Conservation (phyloP, 1,140 invertebrate genomes). For the Phthorimaea operculella region DNA sequence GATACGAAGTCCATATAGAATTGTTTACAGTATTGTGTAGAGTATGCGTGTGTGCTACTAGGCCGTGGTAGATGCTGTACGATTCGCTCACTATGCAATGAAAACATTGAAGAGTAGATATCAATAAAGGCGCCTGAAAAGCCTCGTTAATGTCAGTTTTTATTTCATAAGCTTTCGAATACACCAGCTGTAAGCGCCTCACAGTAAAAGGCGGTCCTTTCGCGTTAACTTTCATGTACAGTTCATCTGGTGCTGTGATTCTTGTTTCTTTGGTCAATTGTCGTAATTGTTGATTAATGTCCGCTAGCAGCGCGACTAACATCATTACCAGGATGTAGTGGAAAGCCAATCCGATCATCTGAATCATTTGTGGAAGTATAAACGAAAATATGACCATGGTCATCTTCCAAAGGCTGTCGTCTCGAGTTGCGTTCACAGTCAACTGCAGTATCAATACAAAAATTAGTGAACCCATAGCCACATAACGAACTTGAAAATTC, state of each 20-base stretch:
- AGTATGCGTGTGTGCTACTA: background rate
- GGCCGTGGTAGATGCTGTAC: background rate
- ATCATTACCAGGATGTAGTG: constrained; percentile 36
- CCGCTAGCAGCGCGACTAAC: constrained; percentile 26
- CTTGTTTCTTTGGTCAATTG: constrained; percentile 11
- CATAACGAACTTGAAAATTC: too few species aligned
- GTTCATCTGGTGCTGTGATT: too few species aligned
- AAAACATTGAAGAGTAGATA: background rate
- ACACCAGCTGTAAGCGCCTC: background rate
- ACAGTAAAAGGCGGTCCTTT: background rate
- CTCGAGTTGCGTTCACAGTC: constrained; percentile 32
- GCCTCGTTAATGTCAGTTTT: background rate
- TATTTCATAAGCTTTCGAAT: background rate
- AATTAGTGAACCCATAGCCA: constrained; percentile 15
- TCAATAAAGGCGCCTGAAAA: background rate
- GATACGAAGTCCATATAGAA: background rate
- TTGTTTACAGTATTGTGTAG: background rate
- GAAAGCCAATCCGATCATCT: constrained; percentile 29
- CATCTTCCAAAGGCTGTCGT: constrained; percentile 33
- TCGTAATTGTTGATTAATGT: constrained; percentile 29
- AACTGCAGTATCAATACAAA: constrained; percentile 8
- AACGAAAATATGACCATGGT: constrained; percentile 37
- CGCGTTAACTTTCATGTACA: too few species aligned
- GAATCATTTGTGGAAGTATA: constrained; percentile 40
- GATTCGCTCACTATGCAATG: constrained; percentile 3